These are phyloP conservation scores for Orgyia antiqua DNA, from an alignment of 2,888 invertebrate genomes.

Conservation along the genomic window DNA sequence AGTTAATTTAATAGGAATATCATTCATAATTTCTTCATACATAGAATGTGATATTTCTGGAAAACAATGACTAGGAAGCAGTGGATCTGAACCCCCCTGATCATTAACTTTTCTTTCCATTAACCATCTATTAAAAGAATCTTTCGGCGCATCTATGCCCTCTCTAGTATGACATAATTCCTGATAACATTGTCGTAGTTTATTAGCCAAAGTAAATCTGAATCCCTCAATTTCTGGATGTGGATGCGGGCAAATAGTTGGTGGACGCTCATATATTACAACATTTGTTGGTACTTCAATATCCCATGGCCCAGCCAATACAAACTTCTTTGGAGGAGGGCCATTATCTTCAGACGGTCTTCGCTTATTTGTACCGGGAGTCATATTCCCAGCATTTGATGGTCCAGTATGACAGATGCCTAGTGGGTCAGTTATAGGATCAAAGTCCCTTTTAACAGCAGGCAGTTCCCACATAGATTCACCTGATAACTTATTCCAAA, in stretches of 20 bases:
- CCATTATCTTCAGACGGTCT: conserved; percentile 89
- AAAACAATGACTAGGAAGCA: conserved; percentile 93
- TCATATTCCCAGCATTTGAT: conserved; percentile 65
- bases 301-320: conserved; percentile 96
- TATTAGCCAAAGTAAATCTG: conserved; percentile 88
- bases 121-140: conserved; percentile 97
- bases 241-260: conserved; percentile 91
- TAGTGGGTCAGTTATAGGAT: conserved; percentile 94
- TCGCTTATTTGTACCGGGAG: conserved; percentile 82
- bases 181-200: conserved; percentile 93
- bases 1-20: conserved; percentile 97
- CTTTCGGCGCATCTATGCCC: conserved; percentile 95
- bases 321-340: conserved; percentile 90
- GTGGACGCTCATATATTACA: conserved; percentile 91
- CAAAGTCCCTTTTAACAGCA: conserved; percentile 87
- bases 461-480: conserved; percentile 99
- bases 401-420: conserved; percentile 83
- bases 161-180: conserved; percentile 96
- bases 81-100: conserved; percentile 90
- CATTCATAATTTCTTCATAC: conserved; percentile 99
- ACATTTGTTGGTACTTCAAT: conserved; percentile 95
- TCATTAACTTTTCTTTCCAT: conserved; percentile 96
- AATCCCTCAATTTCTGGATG: conserved; percentile 96
- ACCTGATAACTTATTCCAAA: conserved; percentile 96
- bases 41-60: conserved; percentile 95